Percentiles rank a stretch among this genome's conserved stretches.
Evolutionary conservation across 2,797 vertebrate genomes (phyloP).

Genomic region (Clarias fuscus): DNA sequence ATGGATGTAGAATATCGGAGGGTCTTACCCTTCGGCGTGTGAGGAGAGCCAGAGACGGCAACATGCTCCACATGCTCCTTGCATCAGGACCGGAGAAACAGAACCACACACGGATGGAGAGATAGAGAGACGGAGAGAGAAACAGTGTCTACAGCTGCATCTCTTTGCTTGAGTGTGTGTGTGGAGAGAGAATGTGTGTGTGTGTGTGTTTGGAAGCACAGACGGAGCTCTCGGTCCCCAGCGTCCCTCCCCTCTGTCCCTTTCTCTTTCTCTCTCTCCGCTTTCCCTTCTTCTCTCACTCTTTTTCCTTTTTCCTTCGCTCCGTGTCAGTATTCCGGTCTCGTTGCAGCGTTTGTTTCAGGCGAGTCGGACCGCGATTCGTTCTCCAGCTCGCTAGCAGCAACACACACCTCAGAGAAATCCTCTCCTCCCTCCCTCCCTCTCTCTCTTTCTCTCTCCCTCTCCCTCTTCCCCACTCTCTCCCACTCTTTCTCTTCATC

Average conservation of each 20-base stretch:
- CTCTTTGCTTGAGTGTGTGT: constrained; percentile 34
- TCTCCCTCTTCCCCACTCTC: constrained; percentile 23
- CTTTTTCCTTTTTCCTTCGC: constrained; percentile 1
- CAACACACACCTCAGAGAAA: constrained; percentile 51
- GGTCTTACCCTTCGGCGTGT: constrained; percentile 83
- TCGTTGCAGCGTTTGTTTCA: constrained; percentile 44
- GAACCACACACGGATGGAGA: constrained; percentile 32
- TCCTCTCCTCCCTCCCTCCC: constrained; percentile 44
- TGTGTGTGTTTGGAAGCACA: constrained; percentile 45
- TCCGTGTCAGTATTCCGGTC: constrained; percentile 33
- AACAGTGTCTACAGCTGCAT: constrained; percentile 34
- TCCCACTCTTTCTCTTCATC: constrained; percentile 15
- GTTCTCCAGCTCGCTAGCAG: constrained; percentile 44
- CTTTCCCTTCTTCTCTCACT: constrained; percentile 13
- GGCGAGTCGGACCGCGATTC: neutral
- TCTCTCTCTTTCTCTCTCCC: constrained; percentile 47
- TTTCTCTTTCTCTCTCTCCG: neutral
- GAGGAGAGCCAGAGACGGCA: constrained; percentile 77
- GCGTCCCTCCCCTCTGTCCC: constrained; percentile 46
- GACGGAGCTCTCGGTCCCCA: constrained; percentile 53
- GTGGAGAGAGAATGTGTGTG: constrained; percentile 23
- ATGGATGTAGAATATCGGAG: neutral
- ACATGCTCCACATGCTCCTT: constrained; percentile 74
- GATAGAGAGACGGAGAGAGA: constrained; percentile 5
- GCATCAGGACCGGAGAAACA: constrained; percentile 41